Percentiles rank a stretch among this genome's conserved stretches.
Conservation (phyloP, 2,888 invertebrate genomes). For the Carterocephalus palaemon region DNA sequence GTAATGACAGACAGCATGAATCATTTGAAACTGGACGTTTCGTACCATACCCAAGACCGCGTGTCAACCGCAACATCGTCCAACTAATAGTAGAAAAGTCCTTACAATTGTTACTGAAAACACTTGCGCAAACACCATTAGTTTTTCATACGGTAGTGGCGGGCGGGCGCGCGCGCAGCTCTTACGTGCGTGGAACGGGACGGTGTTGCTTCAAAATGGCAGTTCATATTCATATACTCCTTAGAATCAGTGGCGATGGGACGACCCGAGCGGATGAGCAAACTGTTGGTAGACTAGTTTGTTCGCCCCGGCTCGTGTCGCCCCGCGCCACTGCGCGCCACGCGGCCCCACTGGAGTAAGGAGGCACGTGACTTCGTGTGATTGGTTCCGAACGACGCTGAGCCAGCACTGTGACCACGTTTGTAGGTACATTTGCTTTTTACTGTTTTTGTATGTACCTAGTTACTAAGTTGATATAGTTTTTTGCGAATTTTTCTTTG, state of each 20-base stretch:
- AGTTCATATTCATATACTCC: conserved; percentile 12
- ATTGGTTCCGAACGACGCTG: conserved; percentile 34
- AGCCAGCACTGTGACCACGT: conserved; percentile 15
- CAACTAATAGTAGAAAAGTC: conserved; percentile 74
- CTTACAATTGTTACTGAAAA: conserved; percentile 74
- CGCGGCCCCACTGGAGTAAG: conserved; percentile 24
- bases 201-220: conserved; percentile 23
- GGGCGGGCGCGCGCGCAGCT: conserved; percentile 42
- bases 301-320: conserved; percentile 80
- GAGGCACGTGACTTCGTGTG: conserved; percentile 42
- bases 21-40: too few relatives aligned
- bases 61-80: conserved; percentile 53
- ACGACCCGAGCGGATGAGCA: conserved; percentile 79
- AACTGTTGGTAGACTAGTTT: conserved; percentile 72
- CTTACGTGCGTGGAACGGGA: conserved; percentile 26
- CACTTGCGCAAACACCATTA: conserved; percentile 71
- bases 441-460: too few relatives aligned
- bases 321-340: conserved; percentile 47
- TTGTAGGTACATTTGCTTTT: background rate
- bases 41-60: conserved; percentile 8
- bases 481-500: too few relatives aligned
- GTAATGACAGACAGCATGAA: background rate
- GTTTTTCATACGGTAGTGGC: conserved; percentile 55
- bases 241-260: conserved; percentile 43
- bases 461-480: too few relatives aligned